These are phyloP conservation scores for Pyralis farinalis DNA, from an alignment of 2,888 invertebrate species.

Conservation along the genomic window DNA sequence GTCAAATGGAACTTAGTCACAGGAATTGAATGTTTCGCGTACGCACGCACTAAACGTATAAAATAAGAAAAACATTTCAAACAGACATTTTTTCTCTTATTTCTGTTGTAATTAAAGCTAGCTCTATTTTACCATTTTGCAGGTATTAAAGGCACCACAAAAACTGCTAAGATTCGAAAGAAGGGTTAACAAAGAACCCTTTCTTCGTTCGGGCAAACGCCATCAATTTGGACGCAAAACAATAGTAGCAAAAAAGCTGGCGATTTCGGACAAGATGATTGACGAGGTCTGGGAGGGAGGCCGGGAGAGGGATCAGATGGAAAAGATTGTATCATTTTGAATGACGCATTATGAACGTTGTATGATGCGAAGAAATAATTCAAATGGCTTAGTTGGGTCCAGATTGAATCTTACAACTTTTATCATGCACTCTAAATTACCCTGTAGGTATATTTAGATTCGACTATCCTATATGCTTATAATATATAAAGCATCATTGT, in stretches of 20 bases:
- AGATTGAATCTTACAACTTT: background rate
- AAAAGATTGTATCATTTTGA: constrained; percentile 23
- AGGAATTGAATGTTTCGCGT: too few relatives aligned
- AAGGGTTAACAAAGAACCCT: constrained; percentile 39
- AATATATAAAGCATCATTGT: too few relatives aligned
- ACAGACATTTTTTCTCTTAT: too few relatives aligned
- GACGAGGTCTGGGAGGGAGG: constrained; percentile 35
- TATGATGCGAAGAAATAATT: background rate
- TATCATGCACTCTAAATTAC: too few relatives aligned
- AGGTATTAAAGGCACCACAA: constrained; percentile 18
- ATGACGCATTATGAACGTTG: constrained; percentile 16
- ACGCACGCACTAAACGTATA: too few relatives aligned
- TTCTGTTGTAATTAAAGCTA: too few relatives aligned
- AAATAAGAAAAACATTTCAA: too few relatives aligned
- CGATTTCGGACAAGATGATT: constrained; percentile 52
- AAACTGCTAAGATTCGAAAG: constrained; percentile 32
- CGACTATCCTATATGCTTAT: too few relatives aligned
- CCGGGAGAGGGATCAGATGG: constrained; percentile 17
- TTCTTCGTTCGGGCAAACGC: constrained; percentile 41
- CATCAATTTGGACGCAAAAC: constrained; percentile 41
- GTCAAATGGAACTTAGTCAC: too few relatives aligned
- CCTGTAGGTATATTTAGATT: too few relatives aligned
- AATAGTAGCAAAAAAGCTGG: constrained; percentile 34
- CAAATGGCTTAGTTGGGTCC: background rate
- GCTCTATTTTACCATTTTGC: background rate